Evolutionary conservation across 2,113 vertebrate genomes (phyloP).

Genomic region (Alligator sinensis): DNA sequence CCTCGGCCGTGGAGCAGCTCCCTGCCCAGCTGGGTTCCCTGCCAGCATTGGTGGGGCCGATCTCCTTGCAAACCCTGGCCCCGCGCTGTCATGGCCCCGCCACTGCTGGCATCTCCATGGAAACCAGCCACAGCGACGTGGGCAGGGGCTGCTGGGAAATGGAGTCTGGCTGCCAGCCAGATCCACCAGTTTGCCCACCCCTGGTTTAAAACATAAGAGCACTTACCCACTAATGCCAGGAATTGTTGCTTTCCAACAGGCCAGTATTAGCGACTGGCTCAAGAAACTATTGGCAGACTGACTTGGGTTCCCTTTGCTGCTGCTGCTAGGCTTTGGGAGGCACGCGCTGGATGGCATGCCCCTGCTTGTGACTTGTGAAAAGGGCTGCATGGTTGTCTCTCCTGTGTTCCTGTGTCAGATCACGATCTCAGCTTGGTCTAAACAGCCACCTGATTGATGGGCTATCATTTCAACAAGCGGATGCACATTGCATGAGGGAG

Average conservation of each 20-base stretch:
- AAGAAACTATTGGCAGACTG: background rate
- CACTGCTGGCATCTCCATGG: no score
- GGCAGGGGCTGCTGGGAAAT: no score
- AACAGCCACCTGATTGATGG: background rate
- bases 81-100: no score
- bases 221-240: background rate
- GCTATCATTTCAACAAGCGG: background rate
- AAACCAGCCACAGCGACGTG: no score
- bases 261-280: background rate
- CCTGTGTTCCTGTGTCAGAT: background rate
- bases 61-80: no score
- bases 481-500: background rate
- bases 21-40: no score
- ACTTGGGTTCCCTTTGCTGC: background rate
- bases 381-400: background rate
- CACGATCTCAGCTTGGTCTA: background rate
- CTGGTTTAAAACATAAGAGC: background rate
- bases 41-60: no score
- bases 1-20: no score
- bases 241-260: background rate
- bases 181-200: no score
- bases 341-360: background rate
- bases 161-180: no score
- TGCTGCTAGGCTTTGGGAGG: background rate
- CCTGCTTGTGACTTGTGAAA: background rate